These are phyloP conservation scores for Anguilla japonica DNA, from an alignment of 2,113 vertebrate genomes.

Conservation along the genomic window DNA sequence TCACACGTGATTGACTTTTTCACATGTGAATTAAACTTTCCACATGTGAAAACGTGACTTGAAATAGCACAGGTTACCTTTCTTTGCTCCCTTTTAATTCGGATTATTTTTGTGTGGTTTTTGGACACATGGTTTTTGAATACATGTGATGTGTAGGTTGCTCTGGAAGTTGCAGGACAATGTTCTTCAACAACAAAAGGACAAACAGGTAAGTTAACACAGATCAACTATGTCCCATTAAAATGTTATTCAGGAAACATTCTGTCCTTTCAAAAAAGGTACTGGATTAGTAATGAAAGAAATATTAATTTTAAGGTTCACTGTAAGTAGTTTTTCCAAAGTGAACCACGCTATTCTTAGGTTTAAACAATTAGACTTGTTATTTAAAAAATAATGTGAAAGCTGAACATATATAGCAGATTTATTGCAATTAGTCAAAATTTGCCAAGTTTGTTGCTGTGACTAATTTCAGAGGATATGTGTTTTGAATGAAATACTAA, in stretches of 20 bases:
- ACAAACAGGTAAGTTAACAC: background rate
- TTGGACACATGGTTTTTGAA: too few species aligned
- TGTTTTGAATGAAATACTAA: slow-evolving; percentile 12
- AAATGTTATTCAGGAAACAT: background rate
- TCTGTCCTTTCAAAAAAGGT: slow-evolving; percentile 13
- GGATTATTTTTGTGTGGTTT: too few species aligned
- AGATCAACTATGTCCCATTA: background rate
- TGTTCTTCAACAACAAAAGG: background rate
- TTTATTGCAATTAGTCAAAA: slow-evolving; percentile 32
- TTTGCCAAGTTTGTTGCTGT: slow-evolving; percentile 22
- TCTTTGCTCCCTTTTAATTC: too few species aligned
- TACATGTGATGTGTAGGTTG: background rate
- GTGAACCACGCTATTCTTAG: slow-evolving; percentile 24
- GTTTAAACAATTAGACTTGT: slow-evolving; percentile 34
- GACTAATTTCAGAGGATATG: slow-evolving; percentile 9
- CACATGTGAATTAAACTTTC: too few species aligned
- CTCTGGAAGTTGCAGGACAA: background rate
- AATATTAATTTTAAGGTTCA: slow-evolving; percentile 25
- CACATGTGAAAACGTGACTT: too few species aligned
- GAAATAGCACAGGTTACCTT: too few species aligned
- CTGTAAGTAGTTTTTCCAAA: slow-evolving; percentile 31
- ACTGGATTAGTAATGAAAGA: slow-evolving; percentile 26
- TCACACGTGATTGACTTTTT: too few species aligned
- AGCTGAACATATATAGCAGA: slow-evolving; percentile 38
- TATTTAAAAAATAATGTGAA: slow-evolving; percentile 40